Evolutionary conservation across 2,113 vertebrate species (phyloP), one percentile per base, ranked within the genome.

Genomic region (Egretta garzetta): DNA sequence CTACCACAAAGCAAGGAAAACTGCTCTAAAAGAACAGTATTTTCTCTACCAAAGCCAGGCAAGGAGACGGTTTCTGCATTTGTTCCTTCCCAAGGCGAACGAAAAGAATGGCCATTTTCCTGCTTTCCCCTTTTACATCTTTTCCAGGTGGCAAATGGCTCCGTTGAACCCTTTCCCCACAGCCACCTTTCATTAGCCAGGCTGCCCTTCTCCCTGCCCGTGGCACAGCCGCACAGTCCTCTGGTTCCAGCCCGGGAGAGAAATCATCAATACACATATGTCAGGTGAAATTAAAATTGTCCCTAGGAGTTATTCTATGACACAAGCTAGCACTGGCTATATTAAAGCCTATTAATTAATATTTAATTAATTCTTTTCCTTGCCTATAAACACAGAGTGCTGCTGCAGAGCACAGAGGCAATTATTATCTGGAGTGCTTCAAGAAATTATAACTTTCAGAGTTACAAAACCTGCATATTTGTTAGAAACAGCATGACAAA

Each of bases 261-360:
- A 82, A 89, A 80, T 30, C 88, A 89, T 87, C 84, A 88, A 79
- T 80, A 93, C 32, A 49, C 45, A 49, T 83, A 56, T 4, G 6
- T 81, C 70, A 95, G 83, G 20, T 58, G 77, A 95, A 96, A 97
- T 96, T 85, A 93, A 89, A 97, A 75, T 82, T 95, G 83, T 86
- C 68, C 53, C 86, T 64, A 1, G 87, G 83, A 94, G 43, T 96
- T 94, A 96, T 68, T 92, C 70, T 16, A 5, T 37, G 68, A 94
- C 76, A 88, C 68, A 64, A 88, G 33, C 47, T 74, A 64, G 35
- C 80, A 89, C 52, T 4, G 1, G 80, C 43, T 45, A 45, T 91
- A 91, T 87, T 89, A 92, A 95, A 95, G 26, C 73, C 75, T 56
- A 91, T 75, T 95, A 95, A 95, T 95, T 96, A 89, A 72, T 72